Evolutionary conservation across 2,113 vertebrate species (phyloP), one percentile per base, ranked within the genome.

Genomic region (Corythornis vintsioides): DNA sequence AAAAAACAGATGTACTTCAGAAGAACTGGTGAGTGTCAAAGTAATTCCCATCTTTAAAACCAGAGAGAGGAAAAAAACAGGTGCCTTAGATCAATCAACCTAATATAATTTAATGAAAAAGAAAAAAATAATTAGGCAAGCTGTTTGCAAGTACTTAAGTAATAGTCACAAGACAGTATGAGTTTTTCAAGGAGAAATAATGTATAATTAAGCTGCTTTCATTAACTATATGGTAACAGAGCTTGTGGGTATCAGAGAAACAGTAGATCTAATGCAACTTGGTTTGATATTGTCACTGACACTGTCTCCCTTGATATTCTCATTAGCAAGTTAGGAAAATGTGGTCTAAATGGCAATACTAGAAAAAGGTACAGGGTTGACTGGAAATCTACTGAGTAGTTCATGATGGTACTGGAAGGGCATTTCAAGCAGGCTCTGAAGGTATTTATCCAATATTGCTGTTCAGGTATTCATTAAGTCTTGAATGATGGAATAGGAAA

Each of bases 191-290:
- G 59, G 55, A 85, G 38, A 83, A 84, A 31, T 79, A 35, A 11
- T n/a, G 56, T 89, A 77, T 75, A 64, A 84, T 82, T 24, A 60
- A 65, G 45, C 87, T 90, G 57, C 53, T 94, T 82, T 82, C 45
- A 31, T 90, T 78, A 82, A 72, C 92, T 48, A 5, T 10, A 26
- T 56, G 47, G 65, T 70, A 59, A 42, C 33, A 71, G 76, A 74
- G 56, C 56, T 83, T 69, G 52, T 66, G 65, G 76, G 29, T 65
- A 66, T 69, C 26, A 55, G 56, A 67, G 76, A 29, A 86, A 35
- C 43, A 43, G 48, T 38, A 1, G 1, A 47, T 91, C 33, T 67
- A 78, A 84, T 71, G 65, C 43, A 59, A 10, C 66, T 67, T 82
- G 77, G n/a, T 86, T 65, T 70, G 38, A 40, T 74, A 9, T 18